Evolutionary conservation across 2,888 invertebrate species (phyloP).

Genomic region (Bedellia somnulentella): DNA sequence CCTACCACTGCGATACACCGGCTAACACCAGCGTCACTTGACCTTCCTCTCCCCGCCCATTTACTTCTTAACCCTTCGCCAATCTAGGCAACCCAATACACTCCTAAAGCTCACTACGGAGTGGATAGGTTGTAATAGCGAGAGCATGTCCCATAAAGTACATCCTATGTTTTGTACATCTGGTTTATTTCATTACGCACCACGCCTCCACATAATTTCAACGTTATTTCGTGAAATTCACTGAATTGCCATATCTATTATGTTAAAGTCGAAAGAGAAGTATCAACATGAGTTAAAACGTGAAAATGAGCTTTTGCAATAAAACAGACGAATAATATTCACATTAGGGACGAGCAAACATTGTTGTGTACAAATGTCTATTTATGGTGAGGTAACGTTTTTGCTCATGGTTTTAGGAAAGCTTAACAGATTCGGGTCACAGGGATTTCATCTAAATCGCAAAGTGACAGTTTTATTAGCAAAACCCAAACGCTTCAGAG

Average conservation of each 20-base stretch:
- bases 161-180: slow-evolving; percentile 46
- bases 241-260: too few species aligned
- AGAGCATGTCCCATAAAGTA: slow-evolving; percentile 50
- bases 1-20: slow-evolving; percentile 20
- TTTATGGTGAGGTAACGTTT: too few species aligned
- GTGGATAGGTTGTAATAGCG: slow-evolving; percentile 36
- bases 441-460: too few species aligned
- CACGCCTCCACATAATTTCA: slow-evolving; percentile 5
- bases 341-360: too few species aligned
- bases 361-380: not conserved
- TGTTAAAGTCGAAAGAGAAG: too few species aligned
- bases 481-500: too few species aligned
- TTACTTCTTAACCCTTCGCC: slow-evolving; percentile 14
- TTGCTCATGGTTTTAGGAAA: too few species aligned
- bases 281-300: not conserved
- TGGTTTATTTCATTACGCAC: slow-evolving; percentile 41
- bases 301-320: not conserved
- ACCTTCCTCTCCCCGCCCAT: slow-evolving; percentile 14
- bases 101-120: slow-evolving; percentile 25
- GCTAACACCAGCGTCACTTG: slow-evolving; percentile 19
- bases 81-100: slow-evolving; percentile 16
- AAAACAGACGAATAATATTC: not conserved
- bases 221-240: slow-evolving; percentile 2
- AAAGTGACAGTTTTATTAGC: too few species aligned
- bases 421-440: too few species aligned